Base-by-base conservation (phyloP, 2,888 invertebrate genomes). In the Cantharis nigra region DNA sequence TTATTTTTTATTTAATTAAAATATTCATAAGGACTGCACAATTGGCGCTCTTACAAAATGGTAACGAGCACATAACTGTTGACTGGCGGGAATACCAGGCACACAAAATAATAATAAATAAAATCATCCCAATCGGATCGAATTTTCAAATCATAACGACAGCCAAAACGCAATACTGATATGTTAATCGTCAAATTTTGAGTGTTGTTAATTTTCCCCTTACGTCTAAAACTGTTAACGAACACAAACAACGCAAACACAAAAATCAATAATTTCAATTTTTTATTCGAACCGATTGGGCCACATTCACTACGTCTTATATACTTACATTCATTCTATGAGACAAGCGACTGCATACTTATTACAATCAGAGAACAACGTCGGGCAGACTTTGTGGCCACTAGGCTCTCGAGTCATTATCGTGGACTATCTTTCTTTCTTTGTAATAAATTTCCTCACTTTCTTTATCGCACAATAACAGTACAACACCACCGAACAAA, bases 371-470 rank as follows among this genome's bases (percentile, higher is more conserved):
- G 90, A 92, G 92, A 89, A 92, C 92, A 90, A 92, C 91, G 87
- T 92, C 92, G 91, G 92, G 92, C 91, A 92, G 92, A 91, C 91
- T 91, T 90, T 91, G 91, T 90, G 91, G 91, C 91, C 92, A 92
- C 92, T 92, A 92, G 92, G 92, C 91, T 84, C 90, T 85, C 86
- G 89, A 88, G 87, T 88, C 87, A 84, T 91, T 89, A 81, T 92
- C 91, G 82, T 92, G 92, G 77, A 92, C 92, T 83, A 98, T 97
- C 91, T 97, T 98, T 88, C 97, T 94, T 90, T 98, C 98, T 91
- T 98, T 97, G 91, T 97, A 97, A 90, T 98, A 97, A 86, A 98
- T 96, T 90, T 98, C 98, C 90, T 99, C 98, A 85, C 97, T 97
- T 90, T 98, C 98, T 90, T 98, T 98, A 91, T 99, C 98, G 89